phyloP scores from a whole-genome alignment of 2,113 vertebrate genomes.

The Poeciliopsis retropinna region DNA sequence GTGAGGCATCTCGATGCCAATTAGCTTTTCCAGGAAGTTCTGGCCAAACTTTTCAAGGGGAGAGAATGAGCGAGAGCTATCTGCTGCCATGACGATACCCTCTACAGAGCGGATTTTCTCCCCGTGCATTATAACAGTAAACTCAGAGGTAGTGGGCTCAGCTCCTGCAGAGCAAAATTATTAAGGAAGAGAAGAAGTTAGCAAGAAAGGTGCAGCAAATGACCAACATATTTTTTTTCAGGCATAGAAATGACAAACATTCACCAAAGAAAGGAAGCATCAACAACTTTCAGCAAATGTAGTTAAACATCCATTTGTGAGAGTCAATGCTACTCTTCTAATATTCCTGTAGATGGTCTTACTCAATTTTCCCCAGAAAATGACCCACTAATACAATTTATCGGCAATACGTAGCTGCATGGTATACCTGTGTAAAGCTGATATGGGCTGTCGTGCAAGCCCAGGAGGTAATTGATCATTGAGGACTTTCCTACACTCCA shows the following conservation, averaged over 20 bases:
- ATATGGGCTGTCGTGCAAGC: conserved; percentile 90
- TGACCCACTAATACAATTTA: background rate
- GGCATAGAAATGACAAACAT: background rate
- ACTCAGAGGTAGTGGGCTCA: conserved; percentile 97
- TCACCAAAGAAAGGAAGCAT: background rate
- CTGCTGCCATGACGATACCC: conserved; percentile 98
- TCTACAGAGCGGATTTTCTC: conserved; percentile 96
- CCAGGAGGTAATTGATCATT: conserved; percentile 99
- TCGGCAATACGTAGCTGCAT: background rate
- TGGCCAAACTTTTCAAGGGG: conserved; percentile 98
- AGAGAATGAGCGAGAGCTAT: conserved; percentile 94
- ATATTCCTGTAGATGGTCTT: background rate
- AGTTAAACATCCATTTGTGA: background rate
- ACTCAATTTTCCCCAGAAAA: background rate
- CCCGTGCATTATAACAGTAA: conserved; percentile 97
- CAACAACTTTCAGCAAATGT: background rate
- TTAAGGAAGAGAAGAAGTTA: conserved; percentile 6
- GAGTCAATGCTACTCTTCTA: background rate
- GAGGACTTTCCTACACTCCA: conserved; percentile 99
- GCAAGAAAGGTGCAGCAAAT: background rate
- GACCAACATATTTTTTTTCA: too few relatives aligned
- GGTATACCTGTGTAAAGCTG: conserved; percentile 96
- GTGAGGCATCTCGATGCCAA: conserved; percentile 97
- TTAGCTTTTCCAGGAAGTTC: conserved; percentile 96
- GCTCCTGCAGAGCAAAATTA: conserved; percentile 82